Base-by-base conservation (phyloP, 2,113 vertebrate species). In the Lepisosteus oculatus region DNA sequence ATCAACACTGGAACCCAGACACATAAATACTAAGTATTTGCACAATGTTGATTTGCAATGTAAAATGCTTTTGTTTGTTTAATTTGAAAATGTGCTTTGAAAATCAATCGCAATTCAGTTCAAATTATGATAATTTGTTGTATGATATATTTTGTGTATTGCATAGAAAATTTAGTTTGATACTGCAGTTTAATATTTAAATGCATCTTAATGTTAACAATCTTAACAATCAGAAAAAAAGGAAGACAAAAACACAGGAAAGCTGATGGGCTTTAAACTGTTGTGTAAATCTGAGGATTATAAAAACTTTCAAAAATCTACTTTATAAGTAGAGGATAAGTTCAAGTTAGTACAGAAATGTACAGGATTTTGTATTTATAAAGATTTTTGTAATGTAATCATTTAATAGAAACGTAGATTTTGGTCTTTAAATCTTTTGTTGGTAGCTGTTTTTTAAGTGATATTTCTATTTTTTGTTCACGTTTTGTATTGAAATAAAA, bases 21-120 rank as follows among this genome's bases (percentile, higher is more conserved):
- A 73, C 69, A 78, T 86, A 65, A 92, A 90, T 92, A 92, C 90
- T 85, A 73, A 84, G 90, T 92, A 93, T 93, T 91, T 83, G 55
- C 71, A 8, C n/a, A 43, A 15, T 6, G 17, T 43, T 47, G 44
- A 66, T 15, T 43, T 43, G 29, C 68, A 15, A n/a, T 15, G 41
- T 17, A 47, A 17, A 65, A 64, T 17, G 62, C 62, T 59, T 12
- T 4, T 12, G 14, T 59, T n/a, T 8, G 13, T 11, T 14, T 6
- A 6, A 59, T n/a, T 14, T n/a, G 7, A 6, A 59, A 59, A 12
- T 6, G 7, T 59, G 7, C 11, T 12, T 59, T 59, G 56, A 11
- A 59, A 59, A 11, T 59, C 14, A 59, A 59, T 59, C 56, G 17
- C 17, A 29, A 51, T 51, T 51, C 5, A 51, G 2, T 51, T 29